phyloP scores from a whole-genome alignment of 2,797 vertebrate species.

The Tragopan temminckii region DNA sequence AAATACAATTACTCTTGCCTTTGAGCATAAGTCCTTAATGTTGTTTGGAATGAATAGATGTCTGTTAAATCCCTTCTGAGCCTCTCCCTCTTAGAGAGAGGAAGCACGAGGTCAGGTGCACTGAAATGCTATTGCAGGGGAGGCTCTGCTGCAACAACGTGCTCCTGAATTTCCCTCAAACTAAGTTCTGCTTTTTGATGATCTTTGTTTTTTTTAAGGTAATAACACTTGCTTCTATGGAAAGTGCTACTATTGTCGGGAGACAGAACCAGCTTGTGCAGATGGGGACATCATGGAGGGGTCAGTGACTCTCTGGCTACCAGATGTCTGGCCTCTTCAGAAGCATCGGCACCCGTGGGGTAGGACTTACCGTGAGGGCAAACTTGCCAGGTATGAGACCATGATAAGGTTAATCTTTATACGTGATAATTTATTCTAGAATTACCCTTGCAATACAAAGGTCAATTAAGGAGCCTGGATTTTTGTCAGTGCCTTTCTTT shows the following conservation, averaged over 20 bases:
- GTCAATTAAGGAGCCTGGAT: background rate
- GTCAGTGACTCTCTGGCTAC: slow-evolving; percentile 95
- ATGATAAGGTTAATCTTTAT: fast-evolving
- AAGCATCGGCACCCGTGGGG: slow-evolving; percentile 98
- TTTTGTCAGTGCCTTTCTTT: background rate
- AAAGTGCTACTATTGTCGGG: slow-evolving; percentile 98
- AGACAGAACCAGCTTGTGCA: slow-evolving; percentile 96
- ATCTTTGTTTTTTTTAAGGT: slow-evolving; percentile 78
- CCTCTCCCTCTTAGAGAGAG: background rate
- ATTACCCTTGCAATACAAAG: background rate
- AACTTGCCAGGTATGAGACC: slow-evolving; percentile 90
- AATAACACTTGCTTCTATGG: slow-evolving; percentile 99
- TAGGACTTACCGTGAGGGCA: slow-evolving; percentile 96
- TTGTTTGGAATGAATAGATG: background rate
- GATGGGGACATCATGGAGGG: slow-evolving; percentile 95
- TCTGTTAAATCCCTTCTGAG: background rate
- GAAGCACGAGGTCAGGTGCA: background rate
- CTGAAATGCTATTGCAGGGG: background rate
- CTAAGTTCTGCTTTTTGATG: background rate
- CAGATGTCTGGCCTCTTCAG: slow-evolving; percentile 97
- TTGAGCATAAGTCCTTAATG: background rate
- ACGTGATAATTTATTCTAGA: background rate
- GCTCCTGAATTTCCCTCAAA: background rate
- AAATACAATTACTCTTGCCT: background rate
- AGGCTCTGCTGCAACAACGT: background rate